Conservation (phyloP, 2,113 vertebrate genomes). For the Macaca nemestrina region DNA sequence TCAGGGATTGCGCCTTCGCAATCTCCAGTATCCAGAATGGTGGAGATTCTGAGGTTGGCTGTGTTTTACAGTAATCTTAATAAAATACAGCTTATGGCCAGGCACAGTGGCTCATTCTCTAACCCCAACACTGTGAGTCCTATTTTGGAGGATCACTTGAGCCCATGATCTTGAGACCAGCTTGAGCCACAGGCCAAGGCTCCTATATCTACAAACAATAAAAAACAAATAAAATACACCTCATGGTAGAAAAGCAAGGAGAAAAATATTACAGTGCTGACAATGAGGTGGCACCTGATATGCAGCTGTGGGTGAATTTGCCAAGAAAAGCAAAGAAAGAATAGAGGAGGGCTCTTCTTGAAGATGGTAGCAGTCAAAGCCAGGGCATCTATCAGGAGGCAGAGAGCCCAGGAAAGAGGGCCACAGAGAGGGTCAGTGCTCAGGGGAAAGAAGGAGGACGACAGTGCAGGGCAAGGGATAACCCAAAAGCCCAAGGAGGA, state of each 20-base stretch:
- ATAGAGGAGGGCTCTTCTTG: background rate
- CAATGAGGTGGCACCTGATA: background rate
- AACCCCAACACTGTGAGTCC: too few relatives aligned
- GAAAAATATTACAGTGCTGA: rapidly evolving
- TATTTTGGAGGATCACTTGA: too few relatives aligned
- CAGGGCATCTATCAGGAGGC: rapidly evolving
- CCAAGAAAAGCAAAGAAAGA: background rate
- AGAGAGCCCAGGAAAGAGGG: rapidly evolving
- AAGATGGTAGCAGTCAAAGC: background rate
- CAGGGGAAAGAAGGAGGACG: background rate
- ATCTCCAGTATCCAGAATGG: background rate
- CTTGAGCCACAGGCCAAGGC: too few relatives aligned
- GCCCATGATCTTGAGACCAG: too few relatives aligned
- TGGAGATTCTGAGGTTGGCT: background rate
- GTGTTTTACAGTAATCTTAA: rapidly evolving
- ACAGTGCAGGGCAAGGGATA: background rate
- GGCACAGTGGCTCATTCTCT: too few relatives aligned
- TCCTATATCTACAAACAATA: too few relatives aligned
- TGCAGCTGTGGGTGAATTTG: rapidly evolving
- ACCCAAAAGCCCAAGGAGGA: background rate
- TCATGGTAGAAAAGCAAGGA: rapidly evolving
- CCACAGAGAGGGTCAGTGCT: background rate
- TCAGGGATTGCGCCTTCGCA: too few relatives aligned
- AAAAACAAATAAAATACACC: too few relatives aligned
- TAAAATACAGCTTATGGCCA: background rate